Conservation (phyloP, 2,113 vertebrate species). For the Gadus chalcogrammus region DNA sequence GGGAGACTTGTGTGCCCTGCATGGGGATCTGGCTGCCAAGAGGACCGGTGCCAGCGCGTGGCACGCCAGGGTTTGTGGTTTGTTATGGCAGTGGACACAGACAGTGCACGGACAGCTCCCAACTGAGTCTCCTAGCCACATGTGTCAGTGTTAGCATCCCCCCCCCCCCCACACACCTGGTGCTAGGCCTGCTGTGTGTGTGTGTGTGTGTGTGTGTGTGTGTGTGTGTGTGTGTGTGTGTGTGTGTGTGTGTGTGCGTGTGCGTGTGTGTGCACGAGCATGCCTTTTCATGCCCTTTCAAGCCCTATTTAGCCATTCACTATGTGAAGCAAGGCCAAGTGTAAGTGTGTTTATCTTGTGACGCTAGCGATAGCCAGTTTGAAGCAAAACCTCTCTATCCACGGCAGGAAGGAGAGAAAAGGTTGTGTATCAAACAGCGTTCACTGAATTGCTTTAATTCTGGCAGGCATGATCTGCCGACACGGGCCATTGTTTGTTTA, state of each 20-base stretch:
- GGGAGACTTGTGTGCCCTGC: too few species aligned
- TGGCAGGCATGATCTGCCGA: too few species aligned
- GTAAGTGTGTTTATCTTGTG: slow-evolving; percentile 54
- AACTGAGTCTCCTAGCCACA: slow-evolving; percentile 54
- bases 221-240: slow-evolving; percentile 1
- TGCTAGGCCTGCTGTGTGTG: slow-evolving; percentile 21
- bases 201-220: slow-evolving; percentile 15
- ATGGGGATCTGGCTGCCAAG: too few species aligned
- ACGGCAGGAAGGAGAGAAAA: too few species aligned
- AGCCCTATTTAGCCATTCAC: slow-evolving; percentile 63
- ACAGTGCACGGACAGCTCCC: slow-evolving; percentile 54
- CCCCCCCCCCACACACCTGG: slow-evolving; percentile 56
- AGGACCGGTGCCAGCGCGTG: neutral
- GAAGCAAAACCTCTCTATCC: slow-evolving; percentile 16
- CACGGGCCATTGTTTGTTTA: too few species aligned
- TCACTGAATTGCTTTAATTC: too few species aligned
- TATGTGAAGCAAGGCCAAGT: slow-evolving; percentile 51
- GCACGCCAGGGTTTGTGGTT: slow-evolving; percentile 15
- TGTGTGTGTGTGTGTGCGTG: slow-evolving; percentile 8
- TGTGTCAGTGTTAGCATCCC: slow-evolving; percentile 54
- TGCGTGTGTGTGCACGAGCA: neutral
- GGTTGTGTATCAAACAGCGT: too few species aligned
- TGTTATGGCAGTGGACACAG: slow-evolving; percentile 49
- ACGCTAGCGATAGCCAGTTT: slow-evolving; percentile 53
- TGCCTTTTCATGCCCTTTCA: slow-evolving; percentile 62